Evolutionary conservation across 1,140 invertebrate species (phyloP).

Genomic region (Meloidogyne exigua): DNA sequence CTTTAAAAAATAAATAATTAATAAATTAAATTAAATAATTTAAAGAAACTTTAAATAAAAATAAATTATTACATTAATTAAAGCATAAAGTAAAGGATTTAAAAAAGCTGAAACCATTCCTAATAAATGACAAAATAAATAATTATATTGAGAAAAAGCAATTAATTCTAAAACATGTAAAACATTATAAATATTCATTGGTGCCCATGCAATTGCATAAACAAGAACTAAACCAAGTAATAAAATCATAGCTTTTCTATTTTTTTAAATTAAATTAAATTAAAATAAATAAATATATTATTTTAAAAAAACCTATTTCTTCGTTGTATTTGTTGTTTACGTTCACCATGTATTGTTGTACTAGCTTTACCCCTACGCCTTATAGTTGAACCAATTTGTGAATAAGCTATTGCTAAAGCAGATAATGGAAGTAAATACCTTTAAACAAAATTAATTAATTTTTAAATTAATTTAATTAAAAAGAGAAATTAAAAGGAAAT

Average conservation of each 20-base stretch:
- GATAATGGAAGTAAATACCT: constrained; percentile 55
- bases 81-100: constrained; percentile 59
- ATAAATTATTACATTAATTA: constrained; percentile 45
- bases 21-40: constrained; percentile 25
- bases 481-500: background rate
- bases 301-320: constrained; percentile 39
- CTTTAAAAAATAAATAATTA: background rate
- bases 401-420: constrained; percentile 57
- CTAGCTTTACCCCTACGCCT: constrained; percentile 49
- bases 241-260: constrained; percentile 57
- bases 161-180: constrained; percentile 61
- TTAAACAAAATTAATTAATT: background rate
- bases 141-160: constrained; percentile 62
- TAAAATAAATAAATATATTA: constrained; percentile 15
- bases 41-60: no score
- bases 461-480: background rate
- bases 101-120: constrained; percentile 60
- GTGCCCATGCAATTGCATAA: constrained; percentile 59
- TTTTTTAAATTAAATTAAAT: no score
- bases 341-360: constrained; percentile 47
- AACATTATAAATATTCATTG: constrained; percentile 61
- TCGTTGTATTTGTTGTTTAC: constrained; percentile 38
- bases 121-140: constrained; percentile 60
- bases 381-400: constrained; percentile 62
- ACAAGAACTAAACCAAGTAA: constrained; percentile 55